These are phyloP conservation scores for Scyliorhinus canicula DNA, from an alignment of 2,797 vertebrate genomes.

Conservation along the genomic window DNA sequence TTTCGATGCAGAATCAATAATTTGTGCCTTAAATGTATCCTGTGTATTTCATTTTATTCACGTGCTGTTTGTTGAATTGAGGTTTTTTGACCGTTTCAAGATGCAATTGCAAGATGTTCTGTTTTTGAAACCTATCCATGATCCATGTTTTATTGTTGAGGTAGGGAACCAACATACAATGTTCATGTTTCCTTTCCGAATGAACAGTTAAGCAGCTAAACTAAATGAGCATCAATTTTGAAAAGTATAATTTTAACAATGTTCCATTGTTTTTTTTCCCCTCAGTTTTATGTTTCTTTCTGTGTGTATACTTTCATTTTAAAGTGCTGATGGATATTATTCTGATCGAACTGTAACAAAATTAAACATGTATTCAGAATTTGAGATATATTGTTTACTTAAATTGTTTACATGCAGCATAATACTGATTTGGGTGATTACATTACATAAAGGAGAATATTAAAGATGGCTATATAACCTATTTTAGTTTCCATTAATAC, in stretches of 20 bases:
- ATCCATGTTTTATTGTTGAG: neutral
- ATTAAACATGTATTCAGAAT: neutral
- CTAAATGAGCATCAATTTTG: neutral
- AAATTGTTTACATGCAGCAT: neutral
- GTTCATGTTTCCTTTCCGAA: neutral
- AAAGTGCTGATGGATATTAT: neutral
- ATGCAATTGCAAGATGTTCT: neutral
- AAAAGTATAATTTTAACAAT: neutral
- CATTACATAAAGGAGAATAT: slow-evolving; percentile 1
- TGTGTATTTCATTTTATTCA: neutral
- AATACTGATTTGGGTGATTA: neutral
- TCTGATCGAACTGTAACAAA: neutral
- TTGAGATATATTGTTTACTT: neutral
- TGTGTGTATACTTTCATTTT: neutral
- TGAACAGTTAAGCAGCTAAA: neutral
- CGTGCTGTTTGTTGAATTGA: neutral
- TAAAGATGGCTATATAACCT: neutral
- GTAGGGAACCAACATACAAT: neutral
- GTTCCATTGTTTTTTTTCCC: neutral
- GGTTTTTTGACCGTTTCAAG: neutral
- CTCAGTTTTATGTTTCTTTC: neutral
- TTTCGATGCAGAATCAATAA: neutral
- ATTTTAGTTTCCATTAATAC: slow-evolving; percentile 1
- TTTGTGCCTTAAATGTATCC: neutral
- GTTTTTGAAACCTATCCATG: neutral